Evolutionary conservation across 2,113 vertebrate species (phyloP).

Genomic region (Lynx canadensis): DNA sequence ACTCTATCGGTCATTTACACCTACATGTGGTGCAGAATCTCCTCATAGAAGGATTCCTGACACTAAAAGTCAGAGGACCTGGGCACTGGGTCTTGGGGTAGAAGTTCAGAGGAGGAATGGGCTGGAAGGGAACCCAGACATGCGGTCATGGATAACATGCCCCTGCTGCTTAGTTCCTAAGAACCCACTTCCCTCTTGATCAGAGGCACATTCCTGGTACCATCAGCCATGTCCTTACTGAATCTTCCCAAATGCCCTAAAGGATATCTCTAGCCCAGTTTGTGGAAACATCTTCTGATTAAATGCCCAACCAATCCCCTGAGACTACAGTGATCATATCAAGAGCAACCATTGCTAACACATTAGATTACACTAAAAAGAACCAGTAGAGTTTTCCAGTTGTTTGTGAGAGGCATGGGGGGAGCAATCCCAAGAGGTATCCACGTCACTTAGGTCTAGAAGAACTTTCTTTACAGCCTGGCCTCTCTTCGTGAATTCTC

Average conservation of each 20-base stretch:
- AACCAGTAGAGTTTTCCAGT: not conserved
- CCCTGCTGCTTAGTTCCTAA: not conserved
- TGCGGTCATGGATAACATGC: not conserved
- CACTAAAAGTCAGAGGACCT: not conserved
- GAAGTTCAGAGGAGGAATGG: not conserved
- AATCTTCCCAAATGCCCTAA: not conserved
- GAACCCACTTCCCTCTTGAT: not conserved
- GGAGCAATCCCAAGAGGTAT: not conserved
- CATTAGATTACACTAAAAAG: not conserved
- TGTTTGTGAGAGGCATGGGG: not conserved
- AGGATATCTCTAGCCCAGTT: not conserved
- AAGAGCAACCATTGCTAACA: not conserved
- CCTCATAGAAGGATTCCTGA: not conserved
- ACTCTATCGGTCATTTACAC: not conserved
- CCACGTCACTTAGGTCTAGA: not conserved
- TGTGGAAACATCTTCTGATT: not conserved
- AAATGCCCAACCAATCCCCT: not conserved
- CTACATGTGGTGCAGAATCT: not conserved
- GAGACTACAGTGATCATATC: not conserved
- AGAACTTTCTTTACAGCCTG: not conserved
- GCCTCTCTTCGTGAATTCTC: not conserved
- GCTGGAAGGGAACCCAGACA: not conserved
- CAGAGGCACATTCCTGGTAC: not conserved
- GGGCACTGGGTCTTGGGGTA: not conserved
- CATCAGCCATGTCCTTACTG: not conserved